Conservation (phyloP, 2,888 invertebrate species). For the Hydrotaea diabolus region DNA sequence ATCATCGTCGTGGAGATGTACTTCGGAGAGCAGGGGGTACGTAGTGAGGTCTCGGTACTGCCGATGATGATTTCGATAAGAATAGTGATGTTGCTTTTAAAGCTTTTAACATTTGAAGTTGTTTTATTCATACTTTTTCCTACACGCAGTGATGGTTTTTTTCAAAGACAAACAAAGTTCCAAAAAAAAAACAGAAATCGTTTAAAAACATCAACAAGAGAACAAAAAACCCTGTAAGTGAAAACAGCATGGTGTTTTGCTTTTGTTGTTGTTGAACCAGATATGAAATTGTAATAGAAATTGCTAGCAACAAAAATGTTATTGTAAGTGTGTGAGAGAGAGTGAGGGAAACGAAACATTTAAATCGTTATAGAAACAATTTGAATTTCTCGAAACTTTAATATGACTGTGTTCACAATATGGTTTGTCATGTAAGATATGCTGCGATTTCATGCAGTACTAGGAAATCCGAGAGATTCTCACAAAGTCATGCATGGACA, state of each 20-base stretch:
- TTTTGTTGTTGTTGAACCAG: slow-evolving; percentile 16
- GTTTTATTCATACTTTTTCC: slow-evolving; percentile 33
- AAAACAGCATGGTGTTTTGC: slow-evolving; percentile 31
- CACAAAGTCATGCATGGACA: no score
- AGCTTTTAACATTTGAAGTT: slow-evolving; percentile 61
- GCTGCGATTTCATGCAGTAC: no score
- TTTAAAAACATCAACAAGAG: slow-evolving; percentile 33
- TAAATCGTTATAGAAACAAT: slow-evolving; percentile 15
- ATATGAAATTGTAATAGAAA: slow-evolving; percentile 35
- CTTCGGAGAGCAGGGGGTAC: neutral
- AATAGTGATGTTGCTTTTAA: slow-evolving; percentile 47
- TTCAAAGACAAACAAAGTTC: slow-evolving; percentile 1
- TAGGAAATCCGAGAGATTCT: no score
- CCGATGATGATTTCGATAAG: neutral
- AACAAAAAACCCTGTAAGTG: slow-evolving; percentile 42
- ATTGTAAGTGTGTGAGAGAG: neutral
- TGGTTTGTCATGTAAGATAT: no score
- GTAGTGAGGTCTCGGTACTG: neutral
- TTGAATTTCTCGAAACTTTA: neutral
- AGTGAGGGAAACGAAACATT: neutral
- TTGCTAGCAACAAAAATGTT: neutral
- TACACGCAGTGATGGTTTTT: slow-evolving; percentile 34
- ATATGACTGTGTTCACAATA: neutral
- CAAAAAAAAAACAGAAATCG: slow-evolving; percentile 39
- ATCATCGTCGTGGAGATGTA: neutral